Evolutionary conservation across 2,888 invertebrate species (phyloP), one percentile per base, ranked within the genome.

Genomic region (Ennomos erosarius): DNA sequence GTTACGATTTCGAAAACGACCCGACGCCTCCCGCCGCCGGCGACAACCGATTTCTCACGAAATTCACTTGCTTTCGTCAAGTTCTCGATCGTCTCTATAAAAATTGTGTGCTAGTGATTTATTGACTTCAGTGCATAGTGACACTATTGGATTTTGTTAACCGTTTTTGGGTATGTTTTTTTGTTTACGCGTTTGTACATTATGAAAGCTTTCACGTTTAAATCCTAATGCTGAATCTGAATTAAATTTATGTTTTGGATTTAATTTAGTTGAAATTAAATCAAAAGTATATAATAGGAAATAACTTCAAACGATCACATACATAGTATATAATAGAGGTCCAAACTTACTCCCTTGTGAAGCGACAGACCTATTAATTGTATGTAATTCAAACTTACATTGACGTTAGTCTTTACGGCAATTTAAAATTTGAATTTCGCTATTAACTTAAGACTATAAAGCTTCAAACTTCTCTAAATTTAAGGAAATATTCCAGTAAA

Each of bases 1-100:
- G 92, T 91, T 90, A 90, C 92, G 91, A 92, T 90, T 91, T 88
- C 92, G 92, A 92, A 91, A 92, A 92, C 92, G 92, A 92, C 89
- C 92, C 92, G 92, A 91, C 92, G 90, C 89, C 90, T 91, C 87
- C 87, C 90, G 87, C 89, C 90, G 91, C 91, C 90, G 92, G 90
- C 88, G 88, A 89, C 81, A 80, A 81, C 83, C 85, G 86, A 86
- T 82, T 83, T 84, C 86, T 86, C 84, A 81, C 84, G 85, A 89
- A 69, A 86, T 83, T 76, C 79, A 84, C 80, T 85, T 85, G 83
- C 71, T 81, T 87, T 86, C 81, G 85, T 85, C 84, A 79, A 85
- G 79, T 84, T 85, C 88, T 87, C 81, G 85, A 82, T 76, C 80
- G 77, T 79, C 77, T 75, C 71, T 74, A 62, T 67, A 64, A 72